Base-by-base conservation (phyloP, 2,797 vertebrate species). In the Molossus alvarezi region DNA sequence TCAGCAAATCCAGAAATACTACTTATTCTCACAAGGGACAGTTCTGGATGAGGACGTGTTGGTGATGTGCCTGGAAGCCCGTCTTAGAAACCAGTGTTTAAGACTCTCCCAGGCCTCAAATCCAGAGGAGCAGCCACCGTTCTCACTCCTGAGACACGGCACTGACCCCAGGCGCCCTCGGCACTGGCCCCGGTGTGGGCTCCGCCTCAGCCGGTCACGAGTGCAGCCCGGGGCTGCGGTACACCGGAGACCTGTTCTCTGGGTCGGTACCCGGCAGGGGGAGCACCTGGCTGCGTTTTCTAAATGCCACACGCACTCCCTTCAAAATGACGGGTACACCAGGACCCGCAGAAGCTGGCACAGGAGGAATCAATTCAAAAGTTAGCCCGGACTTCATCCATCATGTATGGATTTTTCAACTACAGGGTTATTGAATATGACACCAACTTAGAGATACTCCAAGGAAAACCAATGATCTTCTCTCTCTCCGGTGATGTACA, bases 361-460 rank as follows among this genome's bases (percentile, higher is more conserved):
- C 48, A 33, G 84, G 85, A 96, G 91, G 90, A 97, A 97, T 97
- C 90, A 91, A 97, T 93, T 95, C 95, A 96, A 85, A 93, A 97
- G 83, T 93, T 33, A 95, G 96, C 93, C 96, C 93, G 96, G 79
- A 96, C 92, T 97, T 94, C 96, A 97, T 98, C 96, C 95, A 96
- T 98, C 97, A 97, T 76, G 64, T 95, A 97, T 96, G 88, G 97
- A 98, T 97, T 97, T 98, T 97, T 96, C 97, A 97, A 92, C 97
- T 96, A 97, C 94, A 67, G 84, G 27, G 91, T 93, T 97, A 97
- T 97, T 97, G 97, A 97, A 95, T 96, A 97, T 97, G 97, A 94
- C 93, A 97, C 96, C 96, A 96, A 94, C 96, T 97, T 97, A 97
- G 97, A 97, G 97, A 93, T 93, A 90, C 97, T 97, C 94, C 21